Conservation (phyloP, 2,888 invertebrate genomes). For the Conus canariensis region DNA sequence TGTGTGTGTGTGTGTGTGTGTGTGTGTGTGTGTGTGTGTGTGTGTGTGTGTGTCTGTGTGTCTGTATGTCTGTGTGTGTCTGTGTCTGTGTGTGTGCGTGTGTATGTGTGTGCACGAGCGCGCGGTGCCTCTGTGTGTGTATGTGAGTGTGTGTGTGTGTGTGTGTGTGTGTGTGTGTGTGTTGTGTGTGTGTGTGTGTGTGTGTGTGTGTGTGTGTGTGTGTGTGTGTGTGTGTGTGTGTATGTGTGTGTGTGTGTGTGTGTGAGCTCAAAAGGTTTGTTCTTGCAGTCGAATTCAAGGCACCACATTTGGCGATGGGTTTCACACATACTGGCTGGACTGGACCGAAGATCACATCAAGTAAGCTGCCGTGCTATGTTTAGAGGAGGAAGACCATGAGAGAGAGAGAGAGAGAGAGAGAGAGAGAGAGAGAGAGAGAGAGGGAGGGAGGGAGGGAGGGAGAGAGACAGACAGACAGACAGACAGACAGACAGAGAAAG, state of each 20-base stretch:
- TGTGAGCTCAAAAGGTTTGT: background rate
- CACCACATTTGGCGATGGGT: background rate
- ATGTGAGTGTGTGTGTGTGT: background rate
- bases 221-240: background rate
- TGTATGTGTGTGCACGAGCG: background rate
- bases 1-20: background rate
- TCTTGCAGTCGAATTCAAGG: background rate
- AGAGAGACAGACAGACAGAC: too few species aligned
- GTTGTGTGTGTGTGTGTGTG: conserved; percentile 27
- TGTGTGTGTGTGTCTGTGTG: conserved; percentile 18
- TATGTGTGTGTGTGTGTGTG: conserved; percentile 2
- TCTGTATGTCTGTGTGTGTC: conserved; percentile 25
- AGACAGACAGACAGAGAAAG: too few species aligned
- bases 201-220: background rate
- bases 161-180: conserved; percentile 27
- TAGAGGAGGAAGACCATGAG: background rate
- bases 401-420: too few species aligned
- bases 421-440: too few species aligned
- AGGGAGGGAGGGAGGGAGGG: too few species aligned
- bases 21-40: background rate
- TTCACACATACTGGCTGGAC: conserved; percentile 31
- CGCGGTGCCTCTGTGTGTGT: background rate
- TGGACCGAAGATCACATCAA: conserved; percentile 32
- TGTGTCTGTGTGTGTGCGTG: conserved; percentile 12
- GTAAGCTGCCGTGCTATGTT: background rate